A percentile compares a stretch with the other conserved stretches of the same genome.
Conservation (phyloP, 2,797 vertebrate genomes). For the Melanotaenia maccullochi region DNA sequence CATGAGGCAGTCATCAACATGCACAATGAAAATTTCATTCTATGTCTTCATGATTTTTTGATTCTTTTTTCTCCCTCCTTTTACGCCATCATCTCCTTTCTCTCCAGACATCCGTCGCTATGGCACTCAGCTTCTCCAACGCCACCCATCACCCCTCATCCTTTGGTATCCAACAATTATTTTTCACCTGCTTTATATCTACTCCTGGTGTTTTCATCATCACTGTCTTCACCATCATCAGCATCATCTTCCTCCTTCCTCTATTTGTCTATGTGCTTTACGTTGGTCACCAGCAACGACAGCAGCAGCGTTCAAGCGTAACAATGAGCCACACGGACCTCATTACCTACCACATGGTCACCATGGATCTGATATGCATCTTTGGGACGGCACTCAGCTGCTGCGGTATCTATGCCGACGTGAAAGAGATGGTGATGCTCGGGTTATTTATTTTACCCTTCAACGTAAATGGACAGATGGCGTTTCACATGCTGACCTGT, state of each 20-base stretch:
- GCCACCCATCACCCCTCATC: no score
- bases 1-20: no score
- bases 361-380: background rate
- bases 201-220: background rate
- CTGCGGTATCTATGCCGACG: background rate
- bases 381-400: background rate
- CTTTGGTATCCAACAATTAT: background rate
- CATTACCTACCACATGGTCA: constrained; percentile 7
- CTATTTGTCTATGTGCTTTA: background rate
- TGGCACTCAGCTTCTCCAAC: no score
- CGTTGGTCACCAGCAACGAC: background rate
- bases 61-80: no score
- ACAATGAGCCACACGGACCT: background rate
- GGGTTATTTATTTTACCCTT: no score
- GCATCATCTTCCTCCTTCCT: background rate
- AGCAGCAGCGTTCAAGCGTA: background rate
- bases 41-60: no score
- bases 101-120: no score
- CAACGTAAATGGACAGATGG: background rate
- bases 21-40: no score
- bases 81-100: no score
- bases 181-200: background rate
- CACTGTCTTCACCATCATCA: background rate
- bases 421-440: no score
- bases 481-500: background rate